Base-by-base conservation (phyloP, 35 echinoderm and acorn worm genomes). In the Stichopus chloronotus region DNA sequence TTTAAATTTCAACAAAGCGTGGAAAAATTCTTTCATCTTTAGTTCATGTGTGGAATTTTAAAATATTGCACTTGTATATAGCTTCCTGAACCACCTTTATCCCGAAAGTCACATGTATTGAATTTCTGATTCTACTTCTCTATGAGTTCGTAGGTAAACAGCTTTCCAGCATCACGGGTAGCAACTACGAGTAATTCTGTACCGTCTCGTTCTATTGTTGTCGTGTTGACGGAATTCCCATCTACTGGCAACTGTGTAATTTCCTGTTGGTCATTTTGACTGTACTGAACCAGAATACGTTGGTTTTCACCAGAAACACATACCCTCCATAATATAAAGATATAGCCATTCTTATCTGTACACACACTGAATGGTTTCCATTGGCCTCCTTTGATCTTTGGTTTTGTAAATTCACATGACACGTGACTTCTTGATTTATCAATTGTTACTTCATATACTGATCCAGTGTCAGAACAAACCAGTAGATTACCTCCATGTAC, bases 331-430 rank as follows among this genome's bases (percentile, higher is more conserved):
- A 83, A 56, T 55, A 83, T 14, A 53, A 56, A 83, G 81, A 83
- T 83, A 53, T 9, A 55, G 6, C 53, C 52, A 43, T 83, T 83
- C 8, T 6, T 16, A 17, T 83, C 81, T 20, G 81, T 83, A 83
- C 81, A 83, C 7, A 55, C 52, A 83, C 52, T 83, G 6, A 55
- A 10, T 6, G 81, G 81, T 19, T 13, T 56, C 52, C 52, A 83
- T 12, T 55, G 9, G 53, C 16, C 9, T 20, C 52, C 30, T 56
- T 83, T 17, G 7, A 83, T 14, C 54, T 83, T 53, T 55, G 81
- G 81, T 83, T 83, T 83, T 12, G 8, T 83, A 17, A 83, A 83
- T 83, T 83, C 81, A 83, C 56, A 55, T 16, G 56, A 56, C 21
- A 56, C 7, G 11, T 83, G 12, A 53, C 54, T 56, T 8, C 56